Percentiles rank a stretch among this genome's conserved stretches.
phyloP scores from a whole-genome alignment of 2,113 vertebrate species.

The Felis chaus region DNA sequence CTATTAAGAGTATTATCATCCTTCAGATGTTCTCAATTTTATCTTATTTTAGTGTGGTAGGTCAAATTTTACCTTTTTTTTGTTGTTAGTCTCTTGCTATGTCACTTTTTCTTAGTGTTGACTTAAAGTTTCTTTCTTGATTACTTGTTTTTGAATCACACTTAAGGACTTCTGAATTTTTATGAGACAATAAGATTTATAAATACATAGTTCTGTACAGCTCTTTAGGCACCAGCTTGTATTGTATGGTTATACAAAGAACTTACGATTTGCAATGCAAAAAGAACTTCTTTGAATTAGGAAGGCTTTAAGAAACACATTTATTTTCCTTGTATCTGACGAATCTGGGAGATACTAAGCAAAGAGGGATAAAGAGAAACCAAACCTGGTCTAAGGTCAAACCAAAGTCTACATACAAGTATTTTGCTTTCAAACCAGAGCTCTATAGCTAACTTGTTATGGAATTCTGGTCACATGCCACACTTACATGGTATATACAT shows the following conservation, averaged over 20 bases:
- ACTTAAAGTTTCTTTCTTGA: background rate
- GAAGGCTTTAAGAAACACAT: background rate
- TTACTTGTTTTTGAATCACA: constrained; percentile 14
- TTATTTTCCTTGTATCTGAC: background rate
- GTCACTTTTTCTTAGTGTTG: constrained; percentile 1
- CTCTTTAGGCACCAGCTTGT: background rate
- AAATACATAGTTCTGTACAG: background rate
- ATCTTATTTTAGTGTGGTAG: background rate
- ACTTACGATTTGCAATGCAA: background rate
- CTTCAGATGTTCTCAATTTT: background rate
- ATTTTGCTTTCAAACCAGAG: background rate
- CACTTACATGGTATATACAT: background rate
- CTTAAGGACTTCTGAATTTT: background rate
- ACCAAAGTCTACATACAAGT: background rate
- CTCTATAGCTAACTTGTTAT: background rate
- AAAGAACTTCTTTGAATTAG: background rate
- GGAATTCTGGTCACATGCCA: background rate
- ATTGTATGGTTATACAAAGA: background rate
- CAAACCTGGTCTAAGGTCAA: background rate
- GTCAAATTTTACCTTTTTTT: background rate
- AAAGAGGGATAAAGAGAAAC: background rate
- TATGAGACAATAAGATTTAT: background rate
- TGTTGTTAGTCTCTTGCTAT: background rate
- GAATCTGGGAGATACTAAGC: background rate
- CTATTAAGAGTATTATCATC: background rate